Percentiles rank a stretch among this genome's conserved stretches.
These are phyloP conservation scores for Eulemur rubriventer DNA, from an alignment of 2,797 vertebrate genomes.

Conservation along the genomic window DNA sequence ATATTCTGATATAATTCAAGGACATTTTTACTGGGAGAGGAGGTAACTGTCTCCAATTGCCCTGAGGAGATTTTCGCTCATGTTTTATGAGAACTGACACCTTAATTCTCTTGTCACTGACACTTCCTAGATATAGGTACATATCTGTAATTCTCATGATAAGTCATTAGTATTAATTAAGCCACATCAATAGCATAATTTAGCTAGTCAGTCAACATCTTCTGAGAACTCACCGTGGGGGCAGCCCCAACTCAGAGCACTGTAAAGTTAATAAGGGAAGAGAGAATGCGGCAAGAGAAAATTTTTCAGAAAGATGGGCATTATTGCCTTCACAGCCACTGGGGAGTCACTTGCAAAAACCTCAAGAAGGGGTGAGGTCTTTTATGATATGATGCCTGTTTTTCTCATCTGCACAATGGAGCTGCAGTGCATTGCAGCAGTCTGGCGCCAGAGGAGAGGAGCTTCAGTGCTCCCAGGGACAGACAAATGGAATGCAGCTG, in stretches of 20 bases:
- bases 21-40: constrained; percentile 53
- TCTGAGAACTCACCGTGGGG: constrained; percentile 53
- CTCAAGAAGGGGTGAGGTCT: background rate
- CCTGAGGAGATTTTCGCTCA: constrained; percentile 59
- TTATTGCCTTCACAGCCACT: background rate
- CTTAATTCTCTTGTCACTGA: constrained; percentile 76
- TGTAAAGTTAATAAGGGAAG: constrained; percentile 25
- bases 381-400: background rate
- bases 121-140: constrained; percentile 67
- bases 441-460: background rate
- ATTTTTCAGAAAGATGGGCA: background rate
- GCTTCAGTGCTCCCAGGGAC: background rate
- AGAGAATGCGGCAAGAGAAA: constrained; percentile 21
- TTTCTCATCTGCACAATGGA: constrained; percentile 43
- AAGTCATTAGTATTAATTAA: constrained; percentile 80
- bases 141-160: constrained; percentile 77
- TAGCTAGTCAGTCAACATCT: constrained; percentile 76
- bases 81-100: constrained; percentile 74
- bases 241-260: constrained; percentile 23
- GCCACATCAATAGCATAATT: constrained; percentile 74
- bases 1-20: constrained; percentile 44
- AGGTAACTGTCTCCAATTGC: constrained; percentile 62
- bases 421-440: background rate
- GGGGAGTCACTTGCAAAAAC: background rate
- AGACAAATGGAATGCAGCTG: background rate